Evolutionary conservation across 2,888 invertebrate genomes (phyloP).

Genomic region (Antheraea yamamai): DNA sequence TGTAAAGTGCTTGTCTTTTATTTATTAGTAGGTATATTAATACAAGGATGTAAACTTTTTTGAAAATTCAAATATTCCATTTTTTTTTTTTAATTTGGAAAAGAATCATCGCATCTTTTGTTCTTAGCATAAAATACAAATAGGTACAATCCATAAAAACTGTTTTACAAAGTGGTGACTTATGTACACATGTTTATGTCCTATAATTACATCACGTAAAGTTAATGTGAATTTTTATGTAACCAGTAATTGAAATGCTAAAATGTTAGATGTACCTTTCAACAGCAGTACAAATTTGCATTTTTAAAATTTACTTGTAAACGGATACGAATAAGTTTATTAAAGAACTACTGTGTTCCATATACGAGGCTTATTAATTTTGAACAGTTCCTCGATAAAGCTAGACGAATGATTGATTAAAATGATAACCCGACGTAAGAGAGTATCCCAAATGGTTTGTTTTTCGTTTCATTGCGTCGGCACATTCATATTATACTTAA

Average conservation of each 20-base stretch:
- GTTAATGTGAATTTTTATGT: not conserved
- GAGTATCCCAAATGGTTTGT: slow-evolving; percentile 12
- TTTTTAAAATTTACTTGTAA: not conserved
- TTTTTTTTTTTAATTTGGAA: no score
- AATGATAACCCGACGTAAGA: slow-evolving; percentile 4
- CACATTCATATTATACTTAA: slow-evolving; percentile 45
- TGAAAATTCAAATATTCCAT: no score
- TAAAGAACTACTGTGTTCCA: not conserved
- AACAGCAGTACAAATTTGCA: no score
- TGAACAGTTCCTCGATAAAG: not conserved
- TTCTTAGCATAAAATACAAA: no score
- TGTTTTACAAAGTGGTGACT: no score
- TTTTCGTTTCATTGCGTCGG: slow-evolving; percentile 17
- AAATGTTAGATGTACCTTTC: not conserved
- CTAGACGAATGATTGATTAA: not conserved
- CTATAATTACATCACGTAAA: not conserved
- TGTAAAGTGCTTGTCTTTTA: no score
- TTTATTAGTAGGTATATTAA: no score
- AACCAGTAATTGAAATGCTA: not conserved
- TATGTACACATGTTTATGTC: no score
- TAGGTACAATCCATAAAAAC: no score
- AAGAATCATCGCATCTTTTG: no score
- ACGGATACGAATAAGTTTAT: not conserved
- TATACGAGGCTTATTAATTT: not conserved
- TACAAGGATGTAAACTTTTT: no score